Evolutionary conservation across 2,888 invertebrate genomes (phyloP).

Genomic region (Adela reaumurella): DNA sequence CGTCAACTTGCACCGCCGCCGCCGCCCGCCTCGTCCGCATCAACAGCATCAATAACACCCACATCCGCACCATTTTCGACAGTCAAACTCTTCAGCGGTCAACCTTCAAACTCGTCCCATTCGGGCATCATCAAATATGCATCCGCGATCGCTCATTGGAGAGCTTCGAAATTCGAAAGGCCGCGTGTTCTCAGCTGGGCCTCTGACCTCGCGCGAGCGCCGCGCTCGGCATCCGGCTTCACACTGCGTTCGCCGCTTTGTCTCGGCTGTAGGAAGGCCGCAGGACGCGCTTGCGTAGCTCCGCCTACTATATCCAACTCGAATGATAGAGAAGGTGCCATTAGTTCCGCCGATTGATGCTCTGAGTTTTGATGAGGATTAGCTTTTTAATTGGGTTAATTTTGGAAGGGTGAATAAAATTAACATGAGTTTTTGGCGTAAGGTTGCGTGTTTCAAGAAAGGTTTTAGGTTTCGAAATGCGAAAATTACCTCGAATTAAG

Average conservation of each 20-base stretch:
- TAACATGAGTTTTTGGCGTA: too few species aligned
- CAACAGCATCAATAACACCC: neutral
- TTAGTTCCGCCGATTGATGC: neutral
- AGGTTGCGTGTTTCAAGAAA: too few species aligned
- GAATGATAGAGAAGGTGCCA: neutral
- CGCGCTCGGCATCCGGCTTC: neutral
- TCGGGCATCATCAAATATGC: too few species aligned
- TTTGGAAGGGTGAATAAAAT: too few species aligned
- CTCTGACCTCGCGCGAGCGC: neutral
- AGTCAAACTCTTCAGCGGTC: neutral
- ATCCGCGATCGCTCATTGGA: too few species aligned
- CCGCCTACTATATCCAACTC: conserved; percentile 16
- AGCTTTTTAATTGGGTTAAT: too few species aligned
- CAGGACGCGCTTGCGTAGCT: conserved; percentile 46
- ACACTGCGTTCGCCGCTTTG: conserved; percentile 17
- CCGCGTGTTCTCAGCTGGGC: neutral
- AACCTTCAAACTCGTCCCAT: neutral
- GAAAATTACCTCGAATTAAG: too few species aligned
- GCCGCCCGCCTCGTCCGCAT: neutral
- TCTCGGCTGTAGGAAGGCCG: conserved; percentile 20
- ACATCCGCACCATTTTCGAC: neutral
- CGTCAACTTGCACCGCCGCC: neutral
- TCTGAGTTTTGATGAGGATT: neutral
- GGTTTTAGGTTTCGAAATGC: too few species aligned
- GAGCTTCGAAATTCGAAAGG: neutral